Conservation (phyloP, 2,888 invertebrate species). For the Pyralis farinalis region DNA sequence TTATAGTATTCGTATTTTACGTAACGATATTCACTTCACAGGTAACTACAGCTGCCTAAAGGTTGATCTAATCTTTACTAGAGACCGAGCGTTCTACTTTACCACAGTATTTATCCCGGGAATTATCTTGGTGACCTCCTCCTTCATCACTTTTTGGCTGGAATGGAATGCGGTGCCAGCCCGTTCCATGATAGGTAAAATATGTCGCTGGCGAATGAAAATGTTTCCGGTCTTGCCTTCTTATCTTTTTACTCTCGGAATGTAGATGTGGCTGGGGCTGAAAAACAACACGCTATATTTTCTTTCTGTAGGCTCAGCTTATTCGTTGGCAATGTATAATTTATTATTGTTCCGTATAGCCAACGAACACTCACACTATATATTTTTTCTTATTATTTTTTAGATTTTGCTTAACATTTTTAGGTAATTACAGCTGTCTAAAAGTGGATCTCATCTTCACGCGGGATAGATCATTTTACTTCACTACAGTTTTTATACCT, state of each 20-base stretch:
- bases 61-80: slow-evolving; percentile 92
- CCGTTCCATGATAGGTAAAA: slow-evolving; percentile 92
- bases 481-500: slow-evolving; percentile 98
- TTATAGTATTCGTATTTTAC: slow-evolving; percentile 43
- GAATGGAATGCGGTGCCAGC: slow-evolving; percentile 96
- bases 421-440: slow-evolving; percentile 98
- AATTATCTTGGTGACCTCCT: slow-evolving; percentile 93
- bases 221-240: slow-evolving; percentile 63
- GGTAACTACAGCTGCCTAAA: slow-evolving; percentile 95
- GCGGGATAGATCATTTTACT: slow-evolving; percentile 97
- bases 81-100: slow-evolving; percentile 95
- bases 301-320: slow-evolving; percentile 58
- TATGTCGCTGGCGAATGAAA: slow-evolving; percentile 59
- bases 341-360: slow-evolving; percentile 23
- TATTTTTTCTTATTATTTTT: slow-evolving; percentile 46
- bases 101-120: slow-evolving; percentile 95
- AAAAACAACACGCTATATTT: slow-evolving; percentile 61
- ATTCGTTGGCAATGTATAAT: slow-evolving; percentile 45
- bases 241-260: slow-evolving; percentile 41
- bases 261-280: slow-evolving; percentile 69
- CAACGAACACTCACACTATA: slow-evolving; percentile 34
- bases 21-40: slow-evolving; percentile 74
- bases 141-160: slow-evolving; percentile 93
- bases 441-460: slow-evolving; percentile 96
- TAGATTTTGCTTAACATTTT: slow-evolving; percentile 72